Conservation (phyloP, 2,888 invertebrate genomes). For the Phaonia tiefii region DNA sequence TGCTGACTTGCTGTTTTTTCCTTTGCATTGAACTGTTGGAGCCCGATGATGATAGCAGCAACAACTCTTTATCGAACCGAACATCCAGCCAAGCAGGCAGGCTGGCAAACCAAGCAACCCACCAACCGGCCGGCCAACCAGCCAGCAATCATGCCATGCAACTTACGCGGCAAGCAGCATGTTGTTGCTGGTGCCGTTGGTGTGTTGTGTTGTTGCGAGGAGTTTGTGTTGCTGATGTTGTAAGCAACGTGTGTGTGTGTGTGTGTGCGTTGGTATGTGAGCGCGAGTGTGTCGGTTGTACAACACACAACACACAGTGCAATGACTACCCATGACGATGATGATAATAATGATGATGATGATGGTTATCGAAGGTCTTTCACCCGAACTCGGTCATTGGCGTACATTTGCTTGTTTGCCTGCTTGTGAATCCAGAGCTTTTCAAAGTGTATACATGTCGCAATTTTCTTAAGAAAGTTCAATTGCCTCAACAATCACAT, state of each 20-base stretch:
- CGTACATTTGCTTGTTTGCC: slow-evolving; percentile 78
- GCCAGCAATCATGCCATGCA: slow-evolving; percentile 44
- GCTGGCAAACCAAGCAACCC: neutral
- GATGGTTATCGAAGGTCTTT: slow-evolving; percentile 81
- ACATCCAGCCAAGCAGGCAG: slow-evolving; percentile 45
- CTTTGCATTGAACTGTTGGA: slow-evolving; percentile 22
- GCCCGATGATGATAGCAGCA: slow-evolving; percentile 5
- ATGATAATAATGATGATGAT: slow-evolving; percentile 75
- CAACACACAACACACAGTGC: slow-evolving; percentile 64
- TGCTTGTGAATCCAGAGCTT: slow-evolving; percentile 78
- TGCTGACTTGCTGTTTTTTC: slow-evolving; percentile 64
- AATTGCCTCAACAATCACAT: slow-evolving; percentile 79
- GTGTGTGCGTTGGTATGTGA: slow-evolving; percentile 52
- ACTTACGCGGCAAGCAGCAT: slow-evolving; percentile 51
- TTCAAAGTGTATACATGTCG: slow-evolving; percentile 79
- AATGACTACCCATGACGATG: slow-evolving; percentile 69
- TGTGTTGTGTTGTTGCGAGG: slow-evolving; percentile 41
- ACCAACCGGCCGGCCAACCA: slow-evolving; percentile 29
- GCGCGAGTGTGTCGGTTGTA: slow-evolving; percentile 52
- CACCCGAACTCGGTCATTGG: slow-evolving; percentile 82
- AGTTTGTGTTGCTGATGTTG: slow-evolving; percentile 45
- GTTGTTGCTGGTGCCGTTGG: slow-evolving; percentile 39
- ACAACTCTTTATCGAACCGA: slow-evolving; percentile 41
- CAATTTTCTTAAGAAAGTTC: slow-evolving; percentile 80
- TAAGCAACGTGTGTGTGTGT: slow-evolving; percentile 44